Conservation (phyloP, 2,113 vertebrate genomes). For the Oncorhynchus masou region DNA sequence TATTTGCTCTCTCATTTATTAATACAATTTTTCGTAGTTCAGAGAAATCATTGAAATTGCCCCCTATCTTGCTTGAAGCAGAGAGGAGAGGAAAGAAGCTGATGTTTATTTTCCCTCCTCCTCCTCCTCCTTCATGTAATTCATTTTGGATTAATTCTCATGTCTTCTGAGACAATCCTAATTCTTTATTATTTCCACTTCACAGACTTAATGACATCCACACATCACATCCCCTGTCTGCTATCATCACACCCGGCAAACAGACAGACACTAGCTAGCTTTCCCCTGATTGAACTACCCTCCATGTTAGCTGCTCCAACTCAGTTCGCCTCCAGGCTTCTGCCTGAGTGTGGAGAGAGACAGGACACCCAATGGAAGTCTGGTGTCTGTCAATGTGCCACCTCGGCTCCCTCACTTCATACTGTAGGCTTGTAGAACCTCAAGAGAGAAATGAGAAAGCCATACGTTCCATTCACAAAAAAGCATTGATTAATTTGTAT, state of each 20-base stretch:
- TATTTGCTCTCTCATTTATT: constrained; percentile 54
- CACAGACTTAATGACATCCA: constrained; percentile 72
- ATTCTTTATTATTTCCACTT: constrained; percentile 78
- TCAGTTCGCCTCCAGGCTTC: background rate
- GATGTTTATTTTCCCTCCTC: constrained; percentile 60
- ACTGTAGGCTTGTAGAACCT: constrained; percentile 11
- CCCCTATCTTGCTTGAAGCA: constrained; percentile 65
- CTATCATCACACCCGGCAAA: constrained; percentile 67
- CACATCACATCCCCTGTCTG: constrained; percentile 64
- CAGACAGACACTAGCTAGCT: constrained; percentile 49
- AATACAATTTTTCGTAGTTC: constrained; percentile 65
- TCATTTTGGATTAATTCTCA: constrained; percentile 77
- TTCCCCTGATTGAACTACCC: background rate
- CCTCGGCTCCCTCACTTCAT: too few relatives aligned
- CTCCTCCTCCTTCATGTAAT: constrained; percentile 56
- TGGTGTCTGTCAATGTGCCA: constrained; percentile 12
- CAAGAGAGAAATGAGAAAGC: constrained; percentile 29
- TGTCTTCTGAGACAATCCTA: constrained; percentile 76
- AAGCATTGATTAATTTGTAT: constrained; percentile 22
- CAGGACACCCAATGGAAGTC: constrained; percentile 24
- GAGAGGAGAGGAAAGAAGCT: constrained; percentile 68
- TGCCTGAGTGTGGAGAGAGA: background rate
- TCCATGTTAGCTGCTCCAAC: background rate
- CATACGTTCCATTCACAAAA: constrained; percentile 35
- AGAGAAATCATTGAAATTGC: constrained; percentile 53